Evolutionary conservation across 1,140 invertebrate species (phyloP).

Genomic region (Apis mellifera): Amel_HAv3.1 CM009931.2:17476001-17476500

Average conservation of each 20-base stretch:
- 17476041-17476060: not conserved
- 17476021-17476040: constrained; percentile 22
- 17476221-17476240: constrained; percentile 47
- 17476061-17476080: not conserved
- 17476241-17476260: constrained; percentile 35
- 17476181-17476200: constrained; percentile 34
- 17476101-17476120: constrained; percentile 40
- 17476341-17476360: not conserved
- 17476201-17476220: constrained; percentile 50
- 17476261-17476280: not conserved
- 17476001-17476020: constrained; percentile 62
- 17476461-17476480: not conserved
- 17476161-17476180: constrained; percentile 53
- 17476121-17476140: constrained; percentile 28
- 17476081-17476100: constrained; percentile 3
- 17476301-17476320: constrained; percentile 30
- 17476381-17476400: not conserved
- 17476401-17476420: not conserved
- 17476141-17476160: constrained; percentile 50
- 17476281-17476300: constrained; percentile 12
- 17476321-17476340: not conserved
- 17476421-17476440: not conserved
- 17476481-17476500: too few relatives aligned
- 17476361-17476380: too few relatives aligned
- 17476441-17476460: not conserved